Base-by-base conservation (phyloP, 92 coral and sea anemone species). In the Desmophyllum pertusum region DNA sequence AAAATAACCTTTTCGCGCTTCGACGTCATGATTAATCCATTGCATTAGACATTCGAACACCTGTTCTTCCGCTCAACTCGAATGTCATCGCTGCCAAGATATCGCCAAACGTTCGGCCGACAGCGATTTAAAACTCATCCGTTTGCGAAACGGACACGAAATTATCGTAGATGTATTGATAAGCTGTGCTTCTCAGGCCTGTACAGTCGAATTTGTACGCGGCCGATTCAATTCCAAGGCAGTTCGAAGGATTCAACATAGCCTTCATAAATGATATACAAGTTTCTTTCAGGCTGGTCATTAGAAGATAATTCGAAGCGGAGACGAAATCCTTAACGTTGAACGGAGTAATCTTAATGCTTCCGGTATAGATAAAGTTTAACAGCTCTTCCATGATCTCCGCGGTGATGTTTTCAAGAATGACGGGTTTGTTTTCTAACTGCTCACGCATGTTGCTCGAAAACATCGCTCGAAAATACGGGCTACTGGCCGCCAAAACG, bases 381-480 rank as follows among this genome's bases (percentile, higher is more conserved):
- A 96, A 78, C 68, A 96, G 78, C 69, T 92, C 98, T 33, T 96
- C 97, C 99, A 96, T 96, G 14, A 96, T 90, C 42, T 94, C 97
- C 33, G 90, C 94, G 1, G 95, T 92, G 63, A 96, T 88, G 89
- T 94, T 93, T 75, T 94, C 95, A 23, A 96, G 89, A 39, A 96
- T 92, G 10, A 96, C 96, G 35, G 99, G 99, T 71, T 96, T 96
- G 88, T 91, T 93, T 64, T 96, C 99, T 77, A 80, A 81, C 36
- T 96, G 95, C 70, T 96, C 99, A 41, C 91, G 90, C 94, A 96
- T 95, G 63, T 91, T 93, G 19, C 93, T 91, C 21, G 98, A 90
- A 65, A 96, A 96, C 99, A 96, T 96, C 18, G 97, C 97, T 6
- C 99, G 99, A 81, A 96, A 96, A 84, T 96, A 96, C 30, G 99